These are phyloP conservation scores for Pampusana beccarii DNA, from an alignment of 2,113 vertebrate genomes.

Conservation along the genomic window DNA sequence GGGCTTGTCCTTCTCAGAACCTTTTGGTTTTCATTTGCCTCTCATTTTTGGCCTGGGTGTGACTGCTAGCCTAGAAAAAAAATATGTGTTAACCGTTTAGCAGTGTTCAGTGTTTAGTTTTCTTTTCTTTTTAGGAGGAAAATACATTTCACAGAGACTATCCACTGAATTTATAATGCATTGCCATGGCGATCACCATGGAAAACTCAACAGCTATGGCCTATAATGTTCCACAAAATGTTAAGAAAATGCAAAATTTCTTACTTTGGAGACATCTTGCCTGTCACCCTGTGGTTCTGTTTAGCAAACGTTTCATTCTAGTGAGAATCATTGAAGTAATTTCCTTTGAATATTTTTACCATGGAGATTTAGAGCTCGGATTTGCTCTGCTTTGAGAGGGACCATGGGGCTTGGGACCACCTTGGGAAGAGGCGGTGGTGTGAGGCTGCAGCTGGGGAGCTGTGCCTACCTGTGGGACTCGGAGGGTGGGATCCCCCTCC, in stretches of 20 bases:
- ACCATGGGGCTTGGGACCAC: fast-evolving
- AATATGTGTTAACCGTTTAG: background rate
- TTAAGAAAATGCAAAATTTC: background rate
- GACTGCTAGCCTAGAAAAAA: background rate
- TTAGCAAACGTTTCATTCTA: background rate
- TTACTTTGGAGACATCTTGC: background rate
- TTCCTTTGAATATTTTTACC: background rate
- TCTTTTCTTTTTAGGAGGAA: background rate
- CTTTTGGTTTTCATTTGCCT: background rate
- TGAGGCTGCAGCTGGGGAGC: background rate
- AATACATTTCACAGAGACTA: background rate
- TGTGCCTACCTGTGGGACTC: background rate
- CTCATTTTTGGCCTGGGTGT: background rate
- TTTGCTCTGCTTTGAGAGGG: background rate
- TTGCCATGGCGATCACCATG: background rate
- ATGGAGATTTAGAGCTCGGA: background rate
- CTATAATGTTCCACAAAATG: background rate
- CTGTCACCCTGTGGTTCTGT: background rate
- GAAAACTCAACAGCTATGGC: background rate
- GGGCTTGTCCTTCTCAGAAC: background rate
- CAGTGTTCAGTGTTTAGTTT: background rate
- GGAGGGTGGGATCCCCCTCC: background rate
- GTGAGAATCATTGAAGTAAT: background rate
- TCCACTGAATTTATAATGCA: background rate
- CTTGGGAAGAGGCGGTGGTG: background rate